Percentiles rank a stretch among this genome's conserved stretches.
phyloP scores from a whole-genome alignment of 64 coral and sea anemone species.

The Exaiptasia diaphana region DNA sequence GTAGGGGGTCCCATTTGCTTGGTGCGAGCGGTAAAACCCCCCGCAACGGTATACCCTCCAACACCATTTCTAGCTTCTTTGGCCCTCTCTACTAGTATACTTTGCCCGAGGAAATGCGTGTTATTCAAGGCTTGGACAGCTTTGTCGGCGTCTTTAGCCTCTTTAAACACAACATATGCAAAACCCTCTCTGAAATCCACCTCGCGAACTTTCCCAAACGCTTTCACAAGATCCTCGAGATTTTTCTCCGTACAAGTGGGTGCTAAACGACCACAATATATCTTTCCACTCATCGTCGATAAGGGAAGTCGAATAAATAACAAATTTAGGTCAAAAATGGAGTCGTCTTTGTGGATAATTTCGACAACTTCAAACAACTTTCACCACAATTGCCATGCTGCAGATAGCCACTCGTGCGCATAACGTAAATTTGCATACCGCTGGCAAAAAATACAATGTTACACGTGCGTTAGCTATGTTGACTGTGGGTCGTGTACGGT shows the following conservation, averaged over 20 bases:
- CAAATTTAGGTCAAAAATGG: not conserved
- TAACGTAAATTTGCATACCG: not conserved
- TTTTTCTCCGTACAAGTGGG: constrained; percentile 76
- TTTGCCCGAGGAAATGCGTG: constrained; percentile 70
- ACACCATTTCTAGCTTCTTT: constrained; percentile 76
- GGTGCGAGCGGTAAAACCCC: constrained; percentile 67
- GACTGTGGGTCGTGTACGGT: not conserved
- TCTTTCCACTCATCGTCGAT: constrained; percentile 63
- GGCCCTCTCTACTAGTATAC: constrained; percentile 84
- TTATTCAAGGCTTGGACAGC: constrained; percentile 89
- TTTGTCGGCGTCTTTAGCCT: constrained; percentile 69
- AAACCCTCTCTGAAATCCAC: constrained; percentile 92
- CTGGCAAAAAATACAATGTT: not conserved
- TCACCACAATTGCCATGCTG: constrained; percentile 9
- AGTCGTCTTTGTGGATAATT: not conserved
- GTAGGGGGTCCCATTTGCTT: constrained; percentile 75
- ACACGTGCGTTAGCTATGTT: constrained; percentile 11
- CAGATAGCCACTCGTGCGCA: not conserved
- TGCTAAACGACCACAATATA: constrained; percentile 90
- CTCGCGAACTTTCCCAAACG: constrained; percentile 83
- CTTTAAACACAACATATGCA: constrained; percentile 92
- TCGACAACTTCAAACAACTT: not conserved
- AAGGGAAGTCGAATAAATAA: not conserved
- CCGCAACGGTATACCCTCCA: constrained; percentile 82
- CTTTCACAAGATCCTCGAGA: constrained; percentile 76